phyloP scores from a whole-genome alignment of 2,113 vertebrate species.

The Cacatua alba region DNA sequence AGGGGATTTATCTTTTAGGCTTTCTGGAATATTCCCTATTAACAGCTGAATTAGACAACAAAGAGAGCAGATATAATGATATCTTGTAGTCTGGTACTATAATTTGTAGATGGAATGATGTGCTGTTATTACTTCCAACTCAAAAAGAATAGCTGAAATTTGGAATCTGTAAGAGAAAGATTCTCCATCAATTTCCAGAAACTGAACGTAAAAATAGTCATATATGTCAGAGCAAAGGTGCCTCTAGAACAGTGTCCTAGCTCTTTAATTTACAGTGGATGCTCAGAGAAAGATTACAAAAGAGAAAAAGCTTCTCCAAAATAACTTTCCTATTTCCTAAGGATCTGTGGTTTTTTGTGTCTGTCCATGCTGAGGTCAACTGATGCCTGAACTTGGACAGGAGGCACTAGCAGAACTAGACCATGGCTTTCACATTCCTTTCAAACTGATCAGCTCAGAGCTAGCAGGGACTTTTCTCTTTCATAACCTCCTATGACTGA shows the following conservation, averaged over 20 bases:
- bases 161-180: neutral
- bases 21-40: conserved; percentile 8
- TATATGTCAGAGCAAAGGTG: neutral
- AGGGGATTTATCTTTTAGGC: neutral
- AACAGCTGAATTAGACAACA: neutral
- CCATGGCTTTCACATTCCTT: neutral
- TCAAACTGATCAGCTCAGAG: neutral
- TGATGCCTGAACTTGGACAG: neutral
- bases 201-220: neutral
- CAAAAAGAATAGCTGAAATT: neutral
- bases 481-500: neutral
- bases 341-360: neutral
- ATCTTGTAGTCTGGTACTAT: neutral
- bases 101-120: neutral
- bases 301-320: neutral
- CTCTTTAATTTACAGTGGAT: neutral
- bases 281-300: neutral
- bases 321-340: neutral
- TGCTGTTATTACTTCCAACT: neutral
- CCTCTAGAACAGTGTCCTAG: neutral
- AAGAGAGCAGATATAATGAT: neutral
- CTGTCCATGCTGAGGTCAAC: neutral
- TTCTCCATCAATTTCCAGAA: neutral
- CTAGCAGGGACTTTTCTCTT: neutral
- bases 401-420: neutral